phyloP scores from a whole-genome alignment of 2,113 vertebrate genomes.

The Pomatostomus ruficeps region DNA sequence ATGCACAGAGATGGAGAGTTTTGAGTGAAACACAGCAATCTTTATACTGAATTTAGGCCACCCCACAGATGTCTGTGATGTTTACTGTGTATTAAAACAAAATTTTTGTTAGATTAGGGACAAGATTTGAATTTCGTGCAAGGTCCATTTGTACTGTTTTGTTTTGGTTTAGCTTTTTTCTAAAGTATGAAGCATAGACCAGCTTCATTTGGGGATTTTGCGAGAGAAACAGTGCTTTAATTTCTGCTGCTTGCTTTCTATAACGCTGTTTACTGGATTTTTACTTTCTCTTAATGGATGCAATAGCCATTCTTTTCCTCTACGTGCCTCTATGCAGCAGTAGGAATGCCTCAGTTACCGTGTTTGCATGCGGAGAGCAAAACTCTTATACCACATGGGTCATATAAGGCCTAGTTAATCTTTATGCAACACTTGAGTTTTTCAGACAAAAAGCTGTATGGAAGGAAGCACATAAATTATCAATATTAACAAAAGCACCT shows the following conservation, averaged over 20 bases:
- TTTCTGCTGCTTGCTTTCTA: not conserved
- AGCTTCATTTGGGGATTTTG: not conserved
- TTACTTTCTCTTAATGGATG: not conserved
- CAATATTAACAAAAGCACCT: not conserved
- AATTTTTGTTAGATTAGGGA: not conserved
- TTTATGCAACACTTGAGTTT: not conserved
- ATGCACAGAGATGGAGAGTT: not conserved
- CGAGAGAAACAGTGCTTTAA: not conserved
- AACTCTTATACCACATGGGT: not conserved
- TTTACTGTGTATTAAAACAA: not conserved
- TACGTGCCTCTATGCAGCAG: not conserved
- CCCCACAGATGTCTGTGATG: not conserved
- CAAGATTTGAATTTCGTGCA: not conserved
- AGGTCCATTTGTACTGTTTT: not conserved
- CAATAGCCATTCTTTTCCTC: not conserved
- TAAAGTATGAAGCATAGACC: not conserved
- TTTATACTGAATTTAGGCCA: not conserved
- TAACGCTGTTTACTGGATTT: not conserved
- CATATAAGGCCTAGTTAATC: not conserved
- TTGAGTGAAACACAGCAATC: not conserved
- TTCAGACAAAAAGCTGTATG: not conserved
- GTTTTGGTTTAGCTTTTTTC: not conserved
- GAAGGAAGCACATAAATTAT: not conserved
- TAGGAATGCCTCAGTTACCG: not conserved
- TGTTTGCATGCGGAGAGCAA: not conserved